Percentiles rank a stretch among this genome's conserved stretches.
Conservation (phyloP, 2,113 vertebrate species). For the Pseudolaguvia tuberculata region DNA sequence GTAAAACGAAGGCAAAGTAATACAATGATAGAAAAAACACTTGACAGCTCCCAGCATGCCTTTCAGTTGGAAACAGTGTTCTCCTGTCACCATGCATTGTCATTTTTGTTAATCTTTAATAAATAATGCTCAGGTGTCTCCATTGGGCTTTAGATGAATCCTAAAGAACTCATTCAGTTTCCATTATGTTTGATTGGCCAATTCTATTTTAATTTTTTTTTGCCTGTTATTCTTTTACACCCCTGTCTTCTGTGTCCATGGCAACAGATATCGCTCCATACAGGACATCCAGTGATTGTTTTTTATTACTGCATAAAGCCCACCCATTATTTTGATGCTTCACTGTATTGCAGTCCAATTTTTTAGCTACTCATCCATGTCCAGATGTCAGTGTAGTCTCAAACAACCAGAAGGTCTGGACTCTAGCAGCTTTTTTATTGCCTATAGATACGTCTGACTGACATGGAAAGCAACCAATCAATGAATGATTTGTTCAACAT, state of each 20-base stretch:
- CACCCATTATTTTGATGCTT: not conserved
- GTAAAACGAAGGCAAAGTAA: not conserved
- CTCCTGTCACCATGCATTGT: not conserved
- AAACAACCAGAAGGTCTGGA: too few species aligned
- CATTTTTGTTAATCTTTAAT: slow-evolving; percentile 8
- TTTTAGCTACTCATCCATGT: not conserved
- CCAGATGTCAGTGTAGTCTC: not conserved
- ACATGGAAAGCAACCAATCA: too few species aligned
- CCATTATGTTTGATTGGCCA: slow-evolving; percentile 28
- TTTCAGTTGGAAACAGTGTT: slow-evolving; percentile 16
- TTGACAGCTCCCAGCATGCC: slow-evolving; percentile 38
- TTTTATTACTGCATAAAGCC: slow-evolving; percentile 28
- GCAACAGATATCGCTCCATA: slow-evolving; percentile 16
- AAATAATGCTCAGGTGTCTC: not conserved
- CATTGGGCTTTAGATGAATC: not conserved
- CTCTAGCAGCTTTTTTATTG: too few species aligned
- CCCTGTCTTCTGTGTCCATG: slow-evolving; percentile 22
- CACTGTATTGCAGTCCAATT: not conserved
- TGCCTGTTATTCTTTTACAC: slow-evolving; percentile 35
- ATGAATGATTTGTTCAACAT: too few species aligned
- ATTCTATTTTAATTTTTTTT: slow-evolving; percentile 33
- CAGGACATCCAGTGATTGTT: slow-evolving; percentile 11
- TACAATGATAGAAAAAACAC: not conserved
- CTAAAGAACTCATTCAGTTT: not conserved
- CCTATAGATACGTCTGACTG: too few species aligned